A percentile compares a stretch with the other conserved stretches of the same genome.
These are phyloP conservation scores for Manis crassicaudata DNA, from an alignment of 2,797 vertebrate genomes.

Conservation along the genomic window DNA sequence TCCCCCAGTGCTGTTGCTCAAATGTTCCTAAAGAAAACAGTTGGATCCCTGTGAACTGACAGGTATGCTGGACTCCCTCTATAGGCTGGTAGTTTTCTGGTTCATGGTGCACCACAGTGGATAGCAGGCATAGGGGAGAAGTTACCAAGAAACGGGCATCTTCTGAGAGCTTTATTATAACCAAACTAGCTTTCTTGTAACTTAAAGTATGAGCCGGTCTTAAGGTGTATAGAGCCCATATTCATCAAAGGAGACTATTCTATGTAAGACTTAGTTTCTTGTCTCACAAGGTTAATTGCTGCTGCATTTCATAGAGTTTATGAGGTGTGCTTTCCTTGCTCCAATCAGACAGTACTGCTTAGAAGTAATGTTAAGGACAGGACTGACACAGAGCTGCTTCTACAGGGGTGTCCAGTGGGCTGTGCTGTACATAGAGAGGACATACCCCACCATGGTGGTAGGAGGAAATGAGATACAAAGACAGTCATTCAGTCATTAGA, in stretches of 20 bases:
- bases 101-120: not conserved
- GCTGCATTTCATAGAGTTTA: slow-evolving; percentile 17
- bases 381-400: not conserved
- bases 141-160: not conserved
- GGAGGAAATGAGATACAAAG: not conserved
- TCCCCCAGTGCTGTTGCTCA: not conserved
- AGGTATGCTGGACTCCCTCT: not conserved
- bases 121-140: not conserved
- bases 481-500: not conserved
- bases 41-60: not conserved
- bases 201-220: not conserved
- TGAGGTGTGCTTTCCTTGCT: slow-evolving; percentile 27
- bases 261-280: slow-evolving; percentile 20
- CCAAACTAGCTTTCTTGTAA: not conserved
- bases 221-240: not conserved
- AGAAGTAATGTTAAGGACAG: not conserved
- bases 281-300: not conserved
- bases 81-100: not conserved
- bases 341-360: not conserved
- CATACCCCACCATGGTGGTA: not conserved
- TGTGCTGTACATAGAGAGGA: not conserved
- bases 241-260: not conserved
- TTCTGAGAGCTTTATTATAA: not conserved
- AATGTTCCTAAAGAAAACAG: not conserved
- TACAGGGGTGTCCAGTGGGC: not conserved